Base-by-base conservation (phyloP, 2,797 vertebrate genomes). In the Neopelma chrysocephalum region DNA sequence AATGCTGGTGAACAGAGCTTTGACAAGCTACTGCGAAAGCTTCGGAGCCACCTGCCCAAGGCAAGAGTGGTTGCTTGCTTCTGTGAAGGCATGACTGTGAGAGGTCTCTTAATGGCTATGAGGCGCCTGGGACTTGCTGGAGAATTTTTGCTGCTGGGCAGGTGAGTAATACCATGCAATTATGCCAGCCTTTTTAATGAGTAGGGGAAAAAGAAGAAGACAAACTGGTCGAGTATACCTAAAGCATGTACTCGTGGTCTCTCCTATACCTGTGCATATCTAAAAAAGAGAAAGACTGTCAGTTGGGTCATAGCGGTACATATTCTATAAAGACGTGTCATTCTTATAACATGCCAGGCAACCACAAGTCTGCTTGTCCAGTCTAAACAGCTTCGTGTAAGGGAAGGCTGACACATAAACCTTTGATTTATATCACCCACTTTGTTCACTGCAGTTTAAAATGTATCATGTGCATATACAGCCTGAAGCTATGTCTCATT, bases 21-120 rank as follows among this genome's bases (percentile, higher is more conserved):
- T 25, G 99, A 99, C 96, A 98, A 98, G n/a, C 97, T 99, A 91
- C 97, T 99, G 96, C 97, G 98, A 90, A 98, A 99, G 82, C 98
- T 99, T 66, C 97, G 98, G 32, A 98, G 98, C 53, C 99, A 99
- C 93, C 97, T 99, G 95, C 99, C 99, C 93, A 99, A 99, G 93
- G 99, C 99, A 13, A 98, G 99, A n/a, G 99, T 99, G 62, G 99
- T 99, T 48, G 99, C 98, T 5, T 99, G 99, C 96, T 99, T 99
- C 98, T 99, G 99, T 27, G 99, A 99, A 81, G 99, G 99, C 95
- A 99, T 99, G 99, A 99, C 99, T 1, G 98, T 99, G 76, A 98
- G 99, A 45, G 99, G 99, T 69, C 99, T 99, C 85, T 97, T 99
- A 57, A 99, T 99, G 99, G 99, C 99, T 31, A 99, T 99, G 99